Evolutionary conservation across 35 echinoderm and acorn worm genomes (phyloP), one percentile per base, ranked within the genome.

Genomic region (Apostichopus californicus): DNA sequence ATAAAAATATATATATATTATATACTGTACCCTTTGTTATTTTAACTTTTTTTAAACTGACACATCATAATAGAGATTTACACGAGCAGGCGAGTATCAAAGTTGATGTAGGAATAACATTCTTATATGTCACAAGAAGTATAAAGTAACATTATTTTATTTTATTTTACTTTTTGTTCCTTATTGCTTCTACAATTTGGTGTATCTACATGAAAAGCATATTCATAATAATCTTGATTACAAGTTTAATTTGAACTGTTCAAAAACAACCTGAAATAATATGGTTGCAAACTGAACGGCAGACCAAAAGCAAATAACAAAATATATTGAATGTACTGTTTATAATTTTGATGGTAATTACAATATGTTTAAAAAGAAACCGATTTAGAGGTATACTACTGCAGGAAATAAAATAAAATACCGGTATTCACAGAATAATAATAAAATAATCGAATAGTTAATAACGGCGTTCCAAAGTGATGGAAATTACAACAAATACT

Each of bases 111-210:
- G n/a, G n/a, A n/a, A n/a, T n/a, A n/a, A n/a, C n/a, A 15, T 65
- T 11, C 8, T 9, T 65, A 11, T 65, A 65, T 65, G 15, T 65
- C 63, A 65, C 14, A 65, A 66, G 63, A 5, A 68, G 64, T 68
- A 68, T 13, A 68, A 65, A 68, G 2, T 68, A 68, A 68, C 64
- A 68, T 9, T 68, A 13, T 68, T 17, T 68, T 55, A 83, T 53
- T 83, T 83, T 8, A 83, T 7, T 55, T 83, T 53, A 54, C 80
- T 55, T 83, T 83, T 53, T 8, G 26, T 53, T 18, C 4, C 0
- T 83, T 83, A 83, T 83, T 83, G 80, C 80, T 83, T 83, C 80
- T 83, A 55, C 80, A 34, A 53, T 56, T 83, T 83, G 46, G 80
- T 46, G 34, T 55, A 83, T 55, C 80, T 83, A 83, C 80, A 55